Evolutionary conservation across 2,113 vertebrate species (phyloP).

Genomic region (Struthidea cinerea): DNA sequence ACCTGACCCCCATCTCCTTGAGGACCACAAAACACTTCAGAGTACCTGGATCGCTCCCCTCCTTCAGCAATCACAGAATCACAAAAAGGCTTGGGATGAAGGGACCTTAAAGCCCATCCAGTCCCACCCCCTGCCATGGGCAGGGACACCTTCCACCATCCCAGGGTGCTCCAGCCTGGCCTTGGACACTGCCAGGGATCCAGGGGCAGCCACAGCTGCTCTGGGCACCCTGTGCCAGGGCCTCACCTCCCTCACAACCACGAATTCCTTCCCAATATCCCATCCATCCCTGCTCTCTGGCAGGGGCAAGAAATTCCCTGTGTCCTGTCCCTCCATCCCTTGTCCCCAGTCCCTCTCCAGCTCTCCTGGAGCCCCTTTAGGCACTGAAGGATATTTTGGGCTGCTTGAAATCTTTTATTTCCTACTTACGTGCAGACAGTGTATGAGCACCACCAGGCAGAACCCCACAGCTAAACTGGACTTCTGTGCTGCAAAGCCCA

Average conservation of each 20-base stretch:
- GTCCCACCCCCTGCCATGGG: neutral
- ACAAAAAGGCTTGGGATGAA: neutral
- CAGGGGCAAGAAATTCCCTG: neutral
- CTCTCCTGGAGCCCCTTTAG: neutral
- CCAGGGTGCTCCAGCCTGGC: too few relatives aligned
- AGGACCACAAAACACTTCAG: neutral
- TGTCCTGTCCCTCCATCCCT: neutral
- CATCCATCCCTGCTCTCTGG: neutral
- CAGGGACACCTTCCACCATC: neutral
- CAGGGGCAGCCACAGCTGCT: too few relatives aligned
- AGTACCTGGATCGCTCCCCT: neutral
- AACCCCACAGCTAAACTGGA: neutral
- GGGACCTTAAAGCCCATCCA: neutral
- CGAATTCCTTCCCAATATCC: neutral
- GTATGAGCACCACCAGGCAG: neutral
- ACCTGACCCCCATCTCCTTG: neutral
- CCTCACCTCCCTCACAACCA: neutral
- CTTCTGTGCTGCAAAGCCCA: neutral
- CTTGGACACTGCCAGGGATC: too few relatives aligned
- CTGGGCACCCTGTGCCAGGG: neutral
- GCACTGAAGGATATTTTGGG: too few relatives aligned
- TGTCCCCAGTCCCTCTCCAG: neutral
- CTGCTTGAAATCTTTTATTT: neutral
- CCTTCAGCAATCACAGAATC: neutral
- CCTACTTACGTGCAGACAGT: neutral